Base-by-base conservation (phyloP, 2,797 vertebrate genomes). In the Cryptoprocta ferox region DNA sequence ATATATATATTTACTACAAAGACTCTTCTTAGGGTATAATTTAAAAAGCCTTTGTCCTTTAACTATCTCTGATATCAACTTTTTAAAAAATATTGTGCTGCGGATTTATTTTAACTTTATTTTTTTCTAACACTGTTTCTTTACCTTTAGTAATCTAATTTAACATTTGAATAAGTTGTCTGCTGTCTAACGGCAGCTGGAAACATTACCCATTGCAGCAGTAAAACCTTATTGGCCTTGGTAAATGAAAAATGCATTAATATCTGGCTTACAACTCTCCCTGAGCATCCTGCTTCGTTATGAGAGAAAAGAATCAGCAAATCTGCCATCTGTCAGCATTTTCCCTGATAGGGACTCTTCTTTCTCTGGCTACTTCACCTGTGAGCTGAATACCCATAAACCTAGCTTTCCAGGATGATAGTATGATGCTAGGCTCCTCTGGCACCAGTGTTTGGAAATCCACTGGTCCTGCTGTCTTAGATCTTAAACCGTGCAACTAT, bases 271-370 rank as follows among this genome's bases (percentile, higher is more conserved):
- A 45, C 92, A 86, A 53, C 89, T 97, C 66, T 81, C 96, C 88
- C 75, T 90, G 70, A 96, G 68, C 85, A 97, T 91, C 53, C 93
- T 35, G 39, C 93, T 98, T 98, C 73, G 32, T 97, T 97, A 82
- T 37, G 73, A 84, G 50, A 84, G 82, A 92, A 89, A 97, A 68
- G 79, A 96, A 65, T 65, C 88, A 61, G 76, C 76, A 35, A 24
- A 92, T 85, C 90, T 97, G 94, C 96, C 89, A 96, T 96, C 96
- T 98, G 96, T 96, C 96, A 97, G 94, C 83, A 78, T 85, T 94
- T 95, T 96, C 90, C 92, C 63, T 42, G 70, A 68, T 73, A 10
- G 66, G 59, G 66, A 71, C 39, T 50, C 2, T 68, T 90, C 87
- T 81, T 96, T 70, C 70, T 97, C 68, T 26, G 21, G 15, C 45